These are phyloP conservation scores for Drosophila melanosoma DNA, from an alignment of 2,888 invertebrate genomes.

Conservation along the genomic window DNA sequence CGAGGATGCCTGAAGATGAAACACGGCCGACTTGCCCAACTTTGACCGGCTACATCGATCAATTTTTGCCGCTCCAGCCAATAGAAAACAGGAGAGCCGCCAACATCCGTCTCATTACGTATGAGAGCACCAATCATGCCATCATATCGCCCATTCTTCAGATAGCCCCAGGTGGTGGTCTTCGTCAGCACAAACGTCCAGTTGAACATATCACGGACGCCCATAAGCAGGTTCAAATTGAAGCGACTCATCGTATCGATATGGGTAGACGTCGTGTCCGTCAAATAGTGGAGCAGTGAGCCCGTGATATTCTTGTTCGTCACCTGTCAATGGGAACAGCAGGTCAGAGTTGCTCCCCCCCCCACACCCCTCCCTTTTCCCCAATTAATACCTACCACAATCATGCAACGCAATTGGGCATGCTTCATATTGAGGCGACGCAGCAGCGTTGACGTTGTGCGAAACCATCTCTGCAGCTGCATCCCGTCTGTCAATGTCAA, in stretches of 20 bases:
- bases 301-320: conserved; percentile 84
- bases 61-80: conserved; percentile 87
- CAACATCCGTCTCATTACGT: conserved; percentile 87
- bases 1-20: conserved; percentile 90
- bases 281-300: conserved; percentile 86
- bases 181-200: conserved; percentile 85
- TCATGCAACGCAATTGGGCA: conserved; percentile 86
- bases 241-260: conserved; percentile 88
- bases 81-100: conserved; percentile 89
- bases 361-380: not conserved
- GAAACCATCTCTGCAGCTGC: conserved; percentile 77
- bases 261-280: conserved; percentile 85
- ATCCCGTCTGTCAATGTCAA: conserved; percentile 84
- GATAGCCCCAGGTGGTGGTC: conserved; percentile 88
- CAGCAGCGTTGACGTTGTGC: conserved; percentile 76
- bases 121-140: conserved; percentile 88
- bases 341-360: not conserved
- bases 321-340: conserved; percentile 72
- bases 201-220: conserved; percentile 88
- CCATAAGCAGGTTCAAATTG: conserved; percentile 87
- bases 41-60: conserved; percentile 84
- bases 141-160: conserved; percentile 87
- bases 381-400: conserved; percentile 85
- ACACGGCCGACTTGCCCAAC: conserved; percentile 86
- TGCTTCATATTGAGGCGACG: conserved; percentile 86